These are phyloP conservation scores for Bhutanitis thaidina DNA, from an alignment of 2,888 invertebrate genomes.

Conservation along the genomic window DNA sequence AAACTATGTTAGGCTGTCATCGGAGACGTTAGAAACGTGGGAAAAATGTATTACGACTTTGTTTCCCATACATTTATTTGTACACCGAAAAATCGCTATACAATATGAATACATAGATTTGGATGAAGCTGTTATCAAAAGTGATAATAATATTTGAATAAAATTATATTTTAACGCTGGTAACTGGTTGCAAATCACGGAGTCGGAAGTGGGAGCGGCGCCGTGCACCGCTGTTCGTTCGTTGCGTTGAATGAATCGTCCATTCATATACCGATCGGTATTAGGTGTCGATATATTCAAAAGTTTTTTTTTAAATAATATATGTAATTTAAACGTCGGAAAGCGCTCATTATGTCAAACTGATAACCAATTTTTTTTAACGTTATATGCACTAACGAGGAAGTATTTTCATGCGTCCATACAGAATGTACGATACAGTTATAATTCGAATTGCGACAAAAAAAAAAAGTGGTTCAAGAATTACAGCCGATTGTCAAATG, in stretches of 20 bases:
- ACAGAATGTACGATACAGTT: too few species aligned
- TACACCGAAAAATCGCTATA: too few species aligned
- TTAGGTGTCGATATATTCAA: slow-evolving; percentile 47
- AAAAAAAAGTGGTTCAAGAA: too few species aligned
- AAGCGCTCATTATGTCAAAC: neutral
- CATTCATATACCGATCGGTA: slow-evolving; percentile 53
- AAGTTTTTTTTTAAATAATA: slow-evolving; percentile 51
- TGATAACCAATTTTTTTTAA: neutral
- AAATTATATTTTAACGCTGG: slow-evolving; percentile 68
- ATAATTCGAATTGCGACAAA: too few species aligned
- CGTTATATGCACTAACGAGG: neutral
- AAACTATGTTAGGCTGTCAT: too few species aligned
- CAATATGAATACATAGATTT: too few species aligned
- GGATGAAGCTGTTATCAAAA: slow-evolving; percentile 30
- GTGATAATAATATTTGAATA: slow-evolving; percentile 59
- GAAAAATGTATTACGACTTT: too few species aligned
- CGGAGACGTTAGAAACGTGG: too few species aligned
- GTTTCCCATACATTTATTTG: too few species aligned
- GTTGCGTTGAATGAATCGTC: slow-evolving; percentile 75
- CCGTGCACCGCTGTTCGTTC: slow-evolving; percentile 52
- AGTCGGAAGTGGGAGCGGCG: slow-evolving; percentile 57
- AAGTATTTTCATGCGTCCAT: too few species aligned
- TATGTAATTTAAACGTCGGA: neutral
- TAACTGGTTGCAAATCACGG: slow-evolving; percentile 63
- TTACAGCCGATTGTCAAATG: too few species aligned